Base-by-base conservation (phyloP, 2,888 invertebrate species). In the Liposcelis brunnea region DNA sequence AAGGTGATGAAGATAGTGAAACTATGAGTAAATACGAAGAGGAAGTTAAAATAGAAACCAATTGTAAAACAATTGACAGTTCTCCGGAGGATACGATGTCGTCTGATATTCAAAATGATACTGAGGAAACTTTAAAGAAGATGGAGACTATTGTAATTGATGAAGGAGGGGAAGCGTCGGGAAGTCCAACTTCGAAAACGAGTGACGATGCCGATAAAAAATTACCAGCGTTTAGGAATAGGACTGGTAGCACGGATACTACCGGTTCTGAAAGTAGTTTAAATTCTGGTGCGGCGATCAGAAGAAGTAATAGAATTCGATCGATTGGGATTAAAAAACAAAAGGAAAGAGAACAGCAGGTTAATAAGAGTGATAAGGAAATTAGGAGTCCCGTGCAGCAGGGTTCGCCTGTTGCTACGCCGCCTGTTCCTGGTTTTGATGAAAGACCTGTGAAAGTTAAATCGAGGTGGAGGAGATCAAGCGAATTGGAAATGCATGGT, bases 361-460 rank as follows among this genome's bases (percentile, higher is more conserved):
- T 26, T 26, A 26, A 26, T 6, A 58, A 55, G 49, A 55, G 48
- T 40, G 12, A 19, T 16, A 56, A 49, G 43, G 59, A 60, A 51
- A 46, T 52, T 12, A 34, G 18, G 59, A 59, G 31, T 53, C 54
- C 16, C 51, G n/a, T n/a, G n/a, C n/a, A n/a, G n/a, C n/a, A n/a
- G n/a, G 26, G 26, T 4, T 26, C 26, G 5, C 26, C 26, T 8
- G 26, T 26, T 8, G 26, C 56, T n/a, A 52, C 58, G 4, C 55
- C 58, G 2, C 47, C 56, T 14, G 50, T 55, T 18, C 48, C 55
- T 15, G 52, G 49, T 37, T 52, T 55, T 26, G 54, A 31, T 2
- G 58, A 61, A 45, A 79, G 78, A 65, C 81, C 80, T 2, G 79
- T 81, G 1, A 82, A 82, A 65, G 80, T 83, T 0, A 83, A 83